These are phyloP conservation scores for Erythrocercus mccallii DNA, from an alignment of 2,113 vertebrate species.

Conservation along the genomic window DNA sequence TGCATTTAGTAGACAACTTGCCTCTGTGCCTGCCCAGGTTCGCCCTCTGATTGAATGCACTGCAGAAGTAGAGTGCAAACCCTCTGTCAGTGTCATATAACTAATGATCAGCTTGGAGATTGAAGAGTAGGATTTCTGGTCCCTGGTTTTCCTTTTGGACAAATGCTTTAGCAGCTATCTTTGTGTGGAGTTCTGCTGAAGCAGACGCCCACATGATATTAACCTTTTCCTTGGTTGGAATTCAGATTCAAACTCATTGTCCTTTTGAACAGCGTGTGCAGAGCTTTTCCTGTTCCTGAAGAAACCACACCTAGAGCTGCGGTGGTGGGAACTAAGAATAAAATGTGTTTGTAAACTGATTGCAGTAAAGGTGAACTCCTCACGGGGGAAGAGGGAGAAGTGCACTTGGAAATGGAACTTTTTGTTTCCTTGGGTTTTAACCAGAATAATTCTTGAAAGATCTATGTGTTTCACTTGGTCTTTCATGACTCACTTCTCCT, in stretches of 20 bases:
- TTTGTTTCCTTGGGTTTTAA: neutral
- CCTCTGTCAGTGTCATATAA: rapidly evolving
- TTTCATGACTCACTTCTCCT: neutral
- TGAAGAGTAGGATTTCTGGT: neutral
- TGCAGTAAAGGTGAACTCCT: neutral
- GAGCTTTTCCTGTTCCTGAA: slow-evolving; percentile 39
- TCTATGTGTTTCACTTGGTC: neutral
- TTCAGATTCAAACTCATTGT: neutral
- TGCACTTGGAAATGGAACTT: neutral
- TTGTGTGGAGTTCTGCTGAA: neutral
- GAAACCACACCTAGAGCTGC: slow-evolving; percentile 42
- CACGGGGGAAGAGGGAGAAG: neutral
- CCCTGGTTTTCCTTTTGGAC: neutral
- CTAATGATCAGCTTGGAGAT: neutral
- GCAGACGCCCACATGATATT: neutral
- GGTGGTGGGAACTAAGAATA: neutral
- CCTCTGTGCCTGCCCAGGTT: neutral
- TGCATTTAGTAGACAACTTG: neutral
- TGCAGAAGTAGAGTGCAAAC: neutral
- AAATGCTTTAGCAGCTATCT: neutral
- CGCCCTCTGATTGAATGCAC: neutral
- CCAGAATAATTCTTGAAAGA: neutral
- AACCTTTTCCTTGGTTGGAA: slow-evolving; percentile 3
- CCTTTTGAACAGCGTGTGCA: neutral
- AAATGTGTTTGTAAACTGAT: neutral